These are phyloP conservation scores for Fukomys damarensis DNA, from an alignment of 2,113 vertebrate species.

Conservation along the genomic window DNA sequence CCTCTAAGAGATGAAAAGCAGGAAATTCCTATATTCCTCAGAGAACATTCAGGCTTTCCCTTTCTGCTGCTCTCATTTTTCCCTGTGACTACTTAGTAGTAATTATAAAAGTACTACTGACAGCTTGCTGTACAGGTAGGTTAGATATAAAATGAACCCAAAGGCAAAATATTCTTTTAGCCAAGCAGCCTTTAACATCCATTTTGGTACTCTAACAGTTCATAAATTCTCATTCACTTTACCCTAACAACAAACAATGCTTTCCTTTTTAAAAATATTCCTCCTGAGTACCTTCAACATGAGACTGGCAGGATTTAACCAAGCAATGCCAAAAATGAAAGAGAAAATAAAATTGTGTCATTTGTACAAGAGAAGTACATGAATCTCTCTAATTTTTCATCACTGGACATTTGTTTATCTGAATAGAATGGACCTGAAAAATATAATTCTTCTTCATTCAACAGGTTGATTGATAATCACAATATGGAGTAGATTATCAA, in stretches of 20 bases:
- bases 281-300: neutral
- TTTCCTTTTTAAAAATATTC: slow-evolving; percentile 16
- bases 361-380: neutral
- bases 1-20: neutral
- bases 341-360: slow-evolving; percentile 23
- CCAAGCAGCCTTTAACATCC: neutral
- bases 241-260: neutral
- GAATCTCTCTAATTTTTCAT: slow-evolving; percentile 52
- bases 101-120: neutral
- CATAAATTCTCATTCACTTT: neutral
- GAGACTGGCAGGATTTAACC: neutral
- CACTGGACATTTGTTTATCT: slow-evolving; percentile 56
- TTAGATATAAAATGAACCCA: neutral
- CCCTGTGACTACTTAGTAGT: neutral
- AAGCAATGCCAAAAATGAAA: slow-evolving; percentile 31
- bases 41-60: neutral
- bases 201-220: neutral
- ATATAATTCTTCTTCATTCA: slow-evolving; percentile 70
- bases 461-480: slow-evolving; percentile 79
- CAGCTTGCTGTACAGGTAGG: neutral
- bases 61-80: neutral
- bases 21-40: slow-evolving; percentile 32
- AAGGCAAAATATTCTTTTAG: slow-evolving; percentile 38
- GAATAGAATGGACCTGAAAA: slow-evolving; percentile 34
- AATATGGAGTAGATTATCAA: slow-evolving; percentile 81